Conservation (phyloP, 2,888 invertebrate species). For the Athetis lepigone region DNA sequence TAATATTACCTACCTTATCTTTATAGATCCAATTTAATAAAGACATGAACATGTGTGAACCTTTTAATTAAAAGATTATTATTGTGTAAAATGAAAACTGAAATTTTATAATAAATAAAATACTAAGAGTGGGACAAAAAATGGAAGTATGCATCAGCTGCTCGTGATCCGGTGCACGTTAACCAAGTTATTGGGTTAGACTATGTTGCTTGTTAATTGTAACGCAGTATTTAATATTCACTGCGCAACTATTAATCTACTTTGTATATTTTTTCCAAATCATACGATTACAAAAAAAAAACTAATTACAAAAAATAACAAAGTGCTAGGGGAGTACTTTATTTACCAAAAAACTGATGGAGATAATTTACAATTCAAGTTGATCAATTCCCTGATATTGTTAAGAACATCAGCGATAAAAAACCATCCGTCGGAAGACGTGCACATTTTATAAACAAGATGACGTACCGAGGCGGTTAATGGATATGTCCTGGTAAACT, state of each 20-base stretch:
- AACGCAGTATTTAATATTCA: background rate
- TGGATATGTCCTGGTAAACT: constrained; percentile 63
- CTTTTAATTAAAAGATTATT: constrained; percentile 51
- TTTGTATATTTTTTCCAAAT: too few relatives aligned
- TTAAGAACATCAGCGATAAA: background rate
- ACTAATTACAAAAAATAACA: too few relatives aligned
- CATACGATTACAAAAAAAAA: too few relatives aligned
- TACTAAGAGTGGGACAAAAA: constrained; percentile 32
- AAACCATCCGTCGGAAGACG: constrained; percentile 9
- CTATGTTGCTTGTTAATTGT: background rate
- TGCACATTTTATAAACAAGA: constrained; percentile 30
- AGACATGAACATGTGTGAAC: constrained; percentile 45
- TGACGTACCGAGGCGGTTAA: constrained; percentile 53
- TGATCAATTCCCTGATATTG: background rate
- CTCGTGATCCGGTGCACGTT: constrained; percentile 33
- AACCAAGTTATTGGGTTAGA: constrained; percentile 25
- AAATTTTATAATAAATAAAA: constrained; percentile 35
- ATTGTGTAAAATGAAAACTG: constrained; percentile 39
- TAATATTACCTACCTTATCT: constrained; percentile 52
- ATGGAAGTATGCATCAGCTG: constrained; percentile 50
- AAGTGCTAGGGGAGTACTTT: background rate
- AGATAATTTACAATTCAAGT: background rate
- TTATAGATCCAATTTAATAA: constrained; percentile 51
- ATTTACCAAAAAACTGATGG: constrained; percentile 1
- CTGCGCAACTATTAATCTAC: background rate